Conservation (phyloP, 2,797 vertebrate species). For the Gymnothorax reevesii region DNA sequence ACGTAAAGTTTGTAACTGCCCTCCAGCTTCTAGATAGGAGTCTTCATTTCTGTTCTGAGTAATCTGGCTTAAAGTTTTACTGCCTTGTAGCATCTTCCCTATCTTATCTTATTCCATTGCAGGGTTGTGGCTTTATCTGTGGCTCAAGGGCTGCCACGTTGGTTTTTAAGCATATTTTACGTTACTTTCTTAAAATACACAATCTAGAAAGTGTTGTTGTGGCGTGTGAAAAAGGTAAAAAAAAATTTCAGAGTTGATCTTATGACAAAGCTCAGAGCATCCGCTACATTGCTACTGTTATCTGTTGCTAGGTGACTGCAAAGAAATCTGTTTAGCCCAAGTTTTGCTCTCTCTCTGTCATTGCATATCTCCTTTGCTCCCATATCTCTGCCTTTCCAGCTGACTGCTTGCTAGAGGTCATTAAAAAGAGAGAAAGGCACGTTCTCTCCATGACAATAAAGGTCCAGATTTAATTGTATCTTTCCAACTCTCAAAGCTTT, state of each 20-base stretch:
- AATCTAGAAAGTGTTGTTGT: background rate
- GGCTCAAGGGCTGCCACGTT: background rate
- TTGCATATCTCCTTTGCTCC: background rate
- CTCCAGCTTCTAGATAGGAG: background rate
- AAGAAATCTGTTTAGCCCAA: background rate
- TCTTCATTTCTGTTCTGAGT: background rate
- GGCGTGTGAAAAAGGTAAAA: background rate
- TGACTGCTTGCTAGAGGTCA: background rate
- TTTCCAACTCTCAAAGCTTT: background rate
- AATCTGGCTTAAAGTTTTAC: background rate
- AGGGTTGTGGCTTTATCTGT: background rate
- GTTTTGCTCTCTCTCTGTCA: background rate
- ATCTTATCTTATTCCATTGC: background rate
- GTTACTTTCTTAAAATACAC: background rate
- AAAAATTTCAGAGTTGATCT: background rate
- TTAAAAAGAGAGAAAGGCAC: background rate
- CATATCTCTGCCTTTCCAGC: background rate
- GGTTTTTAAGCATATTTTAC: background rate
- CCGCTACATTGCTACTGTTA: background rate
- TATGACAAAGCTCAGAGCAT: background rate
- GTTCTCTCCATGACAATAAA: background rate
- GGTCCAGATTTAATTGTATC: no score
- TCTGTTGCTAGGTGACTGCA: conserved; percentile 24
- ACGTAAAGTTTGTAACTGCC: background rate
- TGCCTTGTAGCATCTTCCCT: background rate